Evolutionary conservation across 1,140 invertebrate species (phyloP), one percentile per base, ranked within the genome.

Genomic region (Lerema accius): DNA sequence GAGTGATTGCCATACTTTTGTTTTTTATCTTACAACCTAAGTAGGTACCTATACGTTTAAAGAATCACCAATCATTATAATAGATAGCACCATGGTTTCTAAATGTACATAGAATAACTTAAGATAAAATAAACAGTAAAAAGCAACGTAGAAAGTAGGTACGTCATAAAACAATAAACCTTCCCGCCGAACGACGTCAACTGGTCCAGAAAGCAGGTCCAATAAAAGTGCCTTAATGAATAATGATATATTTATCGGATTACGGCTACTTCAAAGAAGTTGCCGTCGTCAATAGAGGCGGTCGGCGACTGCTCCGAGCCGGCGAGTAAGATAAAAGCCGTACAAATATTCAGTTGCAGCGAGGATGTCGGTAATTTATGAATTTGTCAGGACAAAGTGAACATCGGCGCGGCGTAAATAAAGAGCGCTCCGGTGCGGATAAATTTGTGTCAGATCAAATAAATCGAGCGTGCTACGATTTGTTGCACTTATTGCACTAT

Each of bases 321-420:
- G 75, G 73, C 78, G 76, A 80, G 72, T 77, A 84, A 88, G 84
- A 89, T 86, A 84, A 87, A 86, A 89, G 77, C 67, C 65, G 69
- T 77, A 74, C 76, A 76, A 80, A 84, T 77, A 69, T 72, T 65
- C 55, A 65, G 46, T 64, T 62, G 76, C 73, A 69, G 74, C 56
- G 80, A 89, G 88, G 88, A 90, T 89, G 87, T 89, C 76, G 85
- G 86, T 90, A 90, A 90, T 90, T 90, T 90, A 90, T 89, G 88
- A 89, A 87, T 90, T 89, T 89, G 88, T 86, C 82, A 87, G 82
- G 86, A 86, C 86, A 86, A 86, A 88, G 79, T 85, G 87, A 87
- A 80, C 86, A 82, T 82, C 83, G 80, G 68, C 77, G 81, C 82
- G 76, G 87, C 76, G 80, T 86, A 86, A 90, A 90, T 88, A 90